phyloP scores from a whole-genome alignment of 2,113 vertebrate species.

The Peromyscus maniculatus region DNA sequence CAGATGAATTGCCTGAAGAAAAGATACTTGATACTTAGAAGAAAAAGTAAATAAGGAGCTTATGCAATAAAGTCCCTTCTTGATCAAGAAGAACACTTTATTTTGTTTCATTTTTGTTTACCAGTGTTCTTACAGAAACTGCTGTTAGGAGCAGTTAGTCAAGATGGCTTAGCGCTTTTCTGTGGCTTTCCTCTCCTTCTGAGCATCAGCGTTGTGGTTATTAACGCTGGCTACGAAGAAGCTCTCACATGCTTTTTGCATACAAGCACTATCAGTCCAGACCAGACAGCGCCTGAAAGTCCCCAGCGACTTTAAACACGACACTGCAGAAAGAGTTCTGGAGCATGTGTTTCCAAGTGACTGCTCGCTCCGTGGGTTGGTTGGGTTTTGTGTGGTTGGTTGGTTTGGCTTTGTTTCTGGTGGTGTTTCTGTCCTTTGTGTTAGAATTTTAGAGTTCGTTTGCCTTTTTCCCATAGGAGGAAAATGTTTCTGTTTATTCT shows the following conservation, averaged over 20 bases:
- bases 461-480: not conserved
- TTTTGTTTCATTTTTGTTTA: constrained; percentile 48
- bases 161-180: not conserved
- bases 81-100: not conserved
- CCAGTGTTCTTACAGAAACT: not conserved
- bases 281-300: not conserved
- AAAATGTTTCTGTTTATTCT: constrained; percentile 1
- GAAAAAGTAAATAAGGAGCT: not conserved
- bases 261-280: not conserved
- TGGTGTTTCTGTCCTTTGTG: constrained; percentile 12
- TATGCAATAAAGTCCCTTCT: not conserved
- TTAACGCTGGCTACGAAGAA: not conserved
- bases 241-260: not conserved
- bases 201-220: constrained; percentile 45
- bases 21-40: not conserved
- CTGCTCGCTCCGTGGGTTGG: not conserved
- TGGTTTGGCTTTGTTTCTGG: not conserved
- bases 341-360: not conserved
- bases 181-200: constrained; percentile 56
- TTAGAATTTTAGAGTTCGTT: constrained; percentile 7
- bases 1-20: not conserved
- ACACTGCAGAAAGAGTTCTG: constrained; percentile 2
- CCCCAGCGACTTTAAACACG: constrained; percentile 17
- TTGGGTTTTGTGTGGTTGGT: not conserved
- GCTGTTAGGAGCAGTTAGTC: not conserved